phyloP scores from a whole-genome alignment of 2,888 invertebrate genomes.

The Leptinotarsa juncta region DNA sequence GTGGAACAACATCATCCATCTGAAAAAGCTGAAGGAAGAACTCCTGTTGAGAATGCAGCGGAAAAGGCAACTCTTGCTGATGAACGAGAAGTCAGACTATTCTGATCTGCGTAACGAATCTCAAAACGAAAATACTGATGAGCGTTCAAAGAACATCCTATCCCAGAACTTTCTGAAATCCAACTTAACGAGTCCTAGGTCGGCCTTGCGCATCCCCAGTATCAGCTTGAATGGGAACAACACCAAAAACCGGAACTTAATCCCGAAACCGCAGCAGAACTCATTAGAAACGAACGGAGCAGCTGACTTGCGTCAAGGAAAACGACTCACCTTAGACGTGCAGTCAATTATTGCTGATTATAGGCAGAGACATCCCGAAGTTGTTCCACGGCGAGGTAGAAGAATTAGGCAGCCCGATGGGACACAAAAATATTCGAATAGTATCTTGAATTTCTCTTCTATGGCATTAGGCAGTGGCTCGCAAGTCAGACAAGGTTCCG shows the following conservation, averaged over 20 bases:
- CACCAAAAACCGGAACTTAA: constrained; percentile 56
- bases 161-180: constrained; percentile 54
- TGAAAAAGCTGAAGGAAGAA: constrained; percentile 88
- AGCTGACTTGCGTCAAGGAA: constrained; percentile 68
- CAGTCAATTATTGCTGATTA: constrained; percentile 86
- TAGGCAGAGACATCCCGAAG: constrained; percentile 80
- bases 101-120: constrained; percentile 50
- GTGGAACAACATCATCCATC: constrained; percentile 85
- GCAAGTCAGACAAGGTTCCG: constrained; percentile 60
- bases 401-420: constrained; percentile 68
- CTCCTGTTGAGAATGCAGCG: constrained; percentile 78
- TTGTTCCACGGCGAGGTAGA: constrained; percentile 76
- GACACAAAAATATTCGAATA: constrained; percentile 45
- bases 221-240: constrained; percentile 43
- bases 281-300: constrained; percentile 69
- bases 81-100: constrained; percentile 54
- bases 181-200: constrained; percentile 47
- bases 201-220: constrained; percentile 43
- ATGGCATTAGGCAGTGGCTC: constrained; percentile 66
- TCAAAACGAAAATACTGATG: constrained; percentile 48
- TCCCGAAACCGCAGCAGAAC: constrained; percentile 66
- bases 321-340: constrained; percentile 84
- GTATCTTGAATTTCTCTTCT: constrained; percentile 61
- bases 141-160: constrained; percentile 41
- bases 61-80: constrained; percentile 73